Percentiles rank a stretch among this genome's conserved stretches.
phyloP scores from a whole-genome alignment of 1,140 invertebrate genomes.

The Amphibalanus amphitrite region DNA sequence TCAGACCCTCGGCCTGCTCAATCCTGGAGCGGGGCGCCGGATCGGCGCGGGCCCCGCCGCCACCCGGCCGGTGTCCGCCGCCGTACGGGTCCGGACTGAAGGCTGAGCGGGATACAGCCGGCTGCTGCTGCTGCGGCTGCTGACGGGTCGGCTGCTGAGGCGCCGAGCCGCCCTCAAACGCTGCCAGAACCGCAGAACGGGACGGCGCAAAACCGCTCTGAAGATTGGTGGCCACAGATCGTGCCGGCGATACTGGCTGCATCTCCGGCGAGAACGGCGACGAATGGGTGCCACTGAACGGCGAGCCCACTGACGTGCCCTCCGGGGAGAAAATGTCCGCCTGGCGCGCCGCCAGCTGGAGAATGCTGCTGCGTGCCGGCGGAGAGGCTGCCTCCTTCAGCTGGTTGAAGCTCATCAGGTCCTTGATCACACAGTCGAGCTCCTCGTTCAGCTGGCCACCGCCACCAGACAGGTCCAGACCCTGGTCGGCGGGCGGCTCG shows the following conservation, averaged over 20 bases:
- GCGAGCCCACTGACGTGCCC: neutral
- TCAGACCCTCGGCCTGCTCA: neutral
- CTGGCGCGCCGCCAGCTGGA: neutral
- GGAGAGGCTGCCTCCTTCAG: neutral
- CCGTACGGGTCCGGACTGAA: neutral
- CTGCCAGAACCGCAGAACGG: neutral
- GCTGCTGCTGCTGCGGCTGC: too few relatives aligned
- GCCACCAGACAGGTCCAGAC: neutral
- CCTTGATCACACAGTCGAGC: neutral
- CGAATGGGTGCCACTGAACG: neutral
- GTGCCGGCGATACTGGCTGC: neutral
- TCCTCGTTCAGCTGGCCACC: neutral
- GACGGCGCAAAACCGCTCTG: neutral
- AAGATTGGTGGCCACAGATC: neutral
- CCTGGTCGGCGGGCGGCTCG: neutral
- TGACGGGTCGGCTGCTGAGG: too few relatives aligned
- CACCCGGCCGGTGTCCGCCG: too few relatives aligned
- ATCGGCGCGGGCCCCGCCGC: too few relatives aligned
- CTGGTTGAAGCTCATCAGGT: neutral
- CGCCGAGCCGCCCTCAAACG: neutral
- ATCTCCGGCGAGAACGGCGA: neutral
- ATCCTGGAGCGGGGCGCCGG: too few relatives aligned
- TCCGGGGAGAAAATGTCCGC: neutral
- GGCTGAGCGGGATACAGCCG: too few relatives aligned
- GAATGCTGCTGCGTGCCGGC: neutral